A percentile compares a stretch with the other conserved stretches of the same genome.
These are phyloP conservation scores for Trichomalopsis sarcophagae DNA, from an alignment of 1,140 invertebrate species.

Conservation along the genomic window DNA sequence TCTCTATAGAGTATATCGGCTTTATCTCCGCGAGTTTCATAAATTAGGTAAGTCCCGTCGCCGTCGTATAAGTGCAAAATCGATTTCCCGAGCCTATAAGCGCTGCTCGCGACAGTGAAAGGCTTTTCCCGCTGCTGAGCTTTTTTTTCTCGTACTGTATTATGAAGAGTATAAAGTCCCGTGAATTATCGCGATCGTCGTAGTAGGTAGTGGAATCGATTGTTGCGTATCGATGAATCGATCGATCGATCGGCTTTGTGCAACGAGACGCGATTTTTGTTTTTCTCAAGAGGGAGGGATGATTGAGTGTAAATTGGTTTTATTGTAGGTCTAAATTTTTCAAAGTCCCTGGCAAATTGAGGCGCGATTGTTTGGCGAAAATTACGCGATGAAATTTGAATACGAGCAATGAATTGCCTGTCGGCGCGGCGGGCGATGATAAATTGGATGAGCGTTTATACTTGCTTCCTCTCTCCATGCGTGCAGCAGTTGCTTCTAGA, in stretches of 20 bases:
- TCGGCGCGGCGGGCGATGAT: not conserved
- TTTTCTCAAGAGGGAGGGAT: not conserved
- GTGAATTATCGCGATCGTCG: not conserved
- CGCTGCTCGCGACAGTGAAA: not conserved
- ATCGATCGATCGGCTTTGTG: not conserved
- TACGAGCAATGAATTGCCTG: not conserved
- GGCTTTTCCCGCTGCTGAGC: not conserved
- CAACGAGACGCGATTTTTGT: not conserved
- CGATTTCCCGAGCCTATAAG: constrained; percentile 13
- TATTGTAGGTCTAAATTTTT: not conserved
- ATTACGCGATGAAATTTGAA: not conserved
- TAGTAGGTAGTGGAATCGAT: not conserved
- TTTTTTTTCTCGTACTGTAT: not conserved
- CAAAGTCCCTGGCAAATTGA: not conserved
- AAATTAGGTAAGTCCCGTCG: constrained; percentile 10
- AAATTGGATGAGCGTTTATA: not conserved
- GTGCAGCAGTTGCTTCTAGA: not conserved
- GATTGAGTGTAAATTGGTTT: constrained; percentile 31
- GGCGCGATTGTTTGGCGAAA: constrained; percentile 1
- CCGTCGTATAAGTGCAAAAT: not conserved
- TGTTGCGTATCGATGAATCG: not conserved
- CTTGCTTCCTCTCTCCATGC: not conserved
- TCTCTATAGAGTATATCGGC: constrained; percentile 5
- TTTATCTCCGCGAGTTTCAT: constrained; percentile 7
- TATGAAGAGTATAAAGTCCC: not conserved